Evolutionary conservation across 2,888 invertebrate species (phyloP), one percentile per base, ranked within the genome.

Genomic region (Chloroclystis v-ata): DNA sequence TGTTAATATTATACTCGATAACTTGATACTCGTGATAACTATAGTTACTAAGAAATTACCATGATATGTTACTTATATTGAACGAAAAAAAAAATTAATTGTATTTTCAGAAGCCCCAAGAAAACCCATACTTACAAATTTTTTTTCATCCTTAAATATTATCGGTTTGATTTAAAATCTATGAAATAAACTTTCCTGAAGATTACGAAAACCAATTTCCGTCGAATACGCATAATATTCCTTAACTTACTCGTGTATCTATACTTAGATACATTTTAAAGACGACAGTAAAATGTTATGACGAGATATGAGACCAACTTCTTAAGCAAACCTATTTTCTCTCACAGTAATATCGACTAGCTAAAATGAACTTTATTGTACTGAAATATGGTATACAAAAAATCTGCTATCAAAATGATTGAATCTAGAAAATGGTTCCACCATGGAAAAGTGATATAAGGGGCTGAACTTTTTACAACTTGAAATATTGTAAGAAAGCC

Each of bases 381-480:
- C 16, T 2, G 6, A 0, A 6, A 47, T 60, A 69, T 57, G 56
- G 55, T 30, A 41, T 24, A 1, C 30, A 49, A 51, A 16, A 13
- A 16, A 2, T 33, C n/a, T 26, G 28, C 41, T 28, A 4, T 4
- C 9, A 26, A 35, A 24, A 39, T 3, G 20, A 20, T 20, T 45
- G 51, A 48, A 38, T 43, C 63, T 52, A 60, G 39, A 46, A 38
- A 14, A 54, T 68, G 60, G 71, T 60, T 54, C 56, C 59, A 54
- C 59, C 60, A 68, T 66, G 71, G 72, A 78, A 78, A 78, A 77
- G 75, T 74, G 66, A 74, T 71, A 71, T 67, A 70, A 75, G 67
- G 70, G 75, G 71, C 71, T 75, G 74, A 81, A 82, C 77, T 81
- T 82, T 82, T 82, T 81, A 82, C 78, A 81, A 78, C 78, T 78